Percentiles rank a stretch among this genome's conserved stretches.
Evolutionary conservation across 1,140 invertebrate genomes (phyloP).

Genomic region (Achatina immaculata): DNA sequence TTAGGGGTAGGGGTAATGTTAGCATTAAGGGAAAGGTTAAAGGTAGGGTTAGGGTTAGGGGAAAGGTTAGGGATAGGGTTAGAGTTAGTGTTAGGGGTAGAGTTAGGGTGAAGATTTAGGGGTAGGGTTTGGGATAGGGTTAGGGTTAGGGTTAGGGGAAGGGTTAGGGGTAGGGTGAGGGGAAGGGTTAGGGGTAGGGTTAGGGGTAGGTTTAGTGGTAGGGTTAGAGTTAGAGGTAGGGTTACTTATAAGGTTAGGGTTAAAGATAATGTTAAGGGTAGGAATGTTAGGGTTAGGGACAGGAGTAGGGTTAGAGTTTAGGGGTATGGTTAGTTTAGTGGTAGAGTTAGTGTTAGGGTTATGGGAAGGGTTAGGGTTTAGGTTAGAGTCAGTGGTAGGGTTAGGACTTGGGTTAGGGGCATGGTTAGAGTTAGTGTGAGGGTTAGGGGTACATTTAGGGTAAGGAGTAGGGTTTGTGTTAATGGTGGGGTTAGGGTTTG

Average conservation of each 20-base stretch:
- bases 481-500: constrained; percentile 13
- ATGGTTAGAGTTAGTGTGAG: constrained; percentile 37
- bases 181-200: constrained; percentile 13
- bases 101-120: too few relatives aligned
- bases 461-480: constrained; percentile 10
- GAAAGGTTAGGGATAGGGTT: constrained; percentile 26
- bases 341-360: constrained; percentile 38
- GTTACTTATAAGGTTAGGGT: constrained; percentile 41
- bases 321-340: constrained; percentile 42
- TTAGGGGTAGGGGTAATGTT: constrained; percentile 42
- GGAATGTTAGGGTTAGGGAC: constrained; percentile 20
- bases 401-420: constrained; percentile 43
- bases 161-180: constrained; percentile 45
- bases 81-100: constrained; percentile 41
- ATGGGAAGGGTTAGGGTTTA: constrained; percentile 45
- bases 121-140: constrained; percentile 38
- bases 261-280: constrained; percentile 43
- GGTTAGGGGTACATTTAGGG: constrained; percentile 5
- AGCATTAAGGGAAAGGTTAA: constrained; percentile 41
- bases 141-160: constrained; percentile 44
- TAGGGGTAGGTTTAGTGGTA: constrained; percentile 45
- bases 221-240: constrained; percentile 42
- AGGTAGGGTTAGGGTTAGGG: constrained; percentile 39
- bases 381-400: constrained; percentile 42
- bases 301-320: constrained; percentile 38